Evolutionary conservation across 2,113 vertebrate genomes (phyloP).

Genomic region (Rhegmatorhina hoffmannsi): DNA sequence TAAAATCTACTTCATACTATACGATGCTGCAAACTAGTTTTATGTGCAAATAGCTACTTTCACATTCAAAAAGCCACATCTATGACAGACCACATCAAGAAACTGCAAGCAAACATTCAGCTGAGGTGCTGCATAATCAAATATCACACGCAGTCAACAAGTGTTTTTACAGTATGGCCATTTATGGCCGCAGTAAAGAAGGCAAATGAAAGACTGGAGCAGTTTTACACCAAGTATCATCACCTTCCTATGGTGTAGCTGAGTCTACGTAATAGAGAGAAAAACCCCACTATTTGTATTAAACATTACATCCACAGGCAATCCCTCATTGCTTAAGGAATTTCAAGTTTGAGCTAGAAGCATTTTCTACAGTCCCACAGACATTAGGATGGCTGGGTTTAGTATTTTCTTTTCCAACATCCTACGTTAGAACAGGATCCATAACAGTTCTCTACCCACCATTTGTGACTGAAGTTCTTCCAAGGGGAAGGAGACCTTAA

Average conservation of each 20-base stretch:
- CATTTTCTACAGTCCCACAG: background rate
- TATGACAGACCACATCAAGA: constrained; percentile 70
- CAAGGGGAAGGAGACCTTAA: background rate
- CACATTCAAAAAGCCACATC: constrained; percentile 69
- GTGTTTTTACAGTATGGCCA: background rate
- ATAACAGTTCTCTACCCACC: background rate
- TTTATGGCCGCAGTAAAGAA: constrained; percentile 41
- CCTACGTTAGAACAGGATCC: background rate
- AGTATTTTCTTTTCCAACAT: background rate
- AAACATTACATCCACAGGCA: background rate
- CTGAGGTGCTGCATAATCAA: constrained; percentile 14
- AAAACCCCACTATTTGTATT: background rate
- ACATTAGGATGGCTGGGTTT: background rate
- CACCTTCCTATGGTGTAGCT: background rate
- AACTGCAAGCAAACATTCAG: constrained; percentile 59
- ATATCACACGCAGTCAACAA: background rate
- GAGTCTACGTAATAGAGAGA: background rate
- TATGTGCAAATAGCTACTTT: constrained; percentile 25
- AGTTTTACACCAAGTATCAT: background rate
- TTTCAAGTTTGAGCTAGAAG: background rate
- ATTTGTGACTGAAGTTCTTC: background rate
- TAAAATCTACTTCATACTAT: background rate
- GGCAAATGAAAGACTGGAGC: background rate
- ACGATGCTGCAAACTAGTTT: constrained; percentile 18
- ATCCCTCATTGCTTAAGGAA: background rate